A percentile compares a stretch with the other conserved stretches of the same genome.
phyloP scores from a whole-genome alignment of 2,797 vertebrate species.

The Mareca penelope region DNA sequence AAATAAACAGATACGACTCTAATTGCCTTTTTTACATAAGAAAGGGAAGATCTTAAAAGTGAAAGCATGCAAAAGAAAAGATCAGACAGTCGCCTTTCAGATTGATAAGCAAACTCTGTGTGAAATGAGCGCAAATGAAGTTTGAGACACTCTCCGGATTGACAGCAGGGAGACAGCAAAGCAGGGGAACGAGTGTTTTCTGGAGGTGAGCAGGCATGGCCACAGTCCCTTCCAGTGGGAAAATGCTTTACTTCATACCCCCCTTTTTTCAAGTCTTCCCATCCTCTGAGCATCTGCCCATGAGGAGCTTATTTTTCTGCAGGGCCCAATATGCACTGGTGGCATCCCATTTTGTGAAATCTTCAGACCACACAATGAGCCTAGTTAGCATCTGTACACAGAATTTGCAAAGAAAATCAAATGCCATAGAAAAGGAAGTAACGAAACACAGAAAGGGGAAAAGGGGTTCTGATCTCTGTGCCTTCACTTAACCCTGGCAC shows the following conservation, averaged over 20 bases:
- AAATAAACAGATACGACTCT: conserved; percentile 99
- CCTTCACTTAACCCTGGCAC: background rate
- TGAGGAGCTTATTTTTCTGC: background rate
- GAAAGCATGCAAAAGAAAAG: conserved; percentile 86
- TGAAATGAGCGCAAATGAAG: conserved; percentile 73
- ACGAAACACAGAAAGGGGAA: background rate
- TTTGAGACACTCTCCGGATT: conserved; percentile 47
- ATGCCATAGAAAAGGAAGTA: background rate
- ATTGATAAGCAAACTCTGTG: conserved; percentile 77
- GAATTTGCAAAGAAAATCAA: background rate
- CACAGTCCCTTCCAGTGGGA: background rate
- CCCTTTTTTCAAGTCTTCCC: background rate
- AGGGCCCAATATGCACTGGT: background rate
- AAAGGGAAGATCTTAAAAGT: conserved; percentile 99
- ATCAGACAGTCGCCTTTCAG: conserved; percentile 88
- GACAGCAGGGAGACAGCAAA: conserved; percentile 51
- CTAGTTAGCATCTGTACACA: background rate
- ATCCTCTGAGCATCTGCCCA: background rate
- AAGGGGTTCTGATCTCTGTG: background rate
- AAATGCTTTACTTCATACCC: background rate
- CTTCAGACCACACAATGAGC: background rate
- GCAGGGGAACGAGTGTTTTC: background rate
- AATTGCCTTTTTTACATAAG: conserved; percentile 99
- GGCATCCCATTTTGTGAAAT: fast-evolving
- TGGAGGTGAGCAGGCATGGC: background rate